Percentiles rank a stretch among this genome's conserved stretches.
These are phyloP conservation scores for Drosophila willistoni DNA, from an alignment of 1,140 invertebrate species.

Conservation along the genomic window DNA sequence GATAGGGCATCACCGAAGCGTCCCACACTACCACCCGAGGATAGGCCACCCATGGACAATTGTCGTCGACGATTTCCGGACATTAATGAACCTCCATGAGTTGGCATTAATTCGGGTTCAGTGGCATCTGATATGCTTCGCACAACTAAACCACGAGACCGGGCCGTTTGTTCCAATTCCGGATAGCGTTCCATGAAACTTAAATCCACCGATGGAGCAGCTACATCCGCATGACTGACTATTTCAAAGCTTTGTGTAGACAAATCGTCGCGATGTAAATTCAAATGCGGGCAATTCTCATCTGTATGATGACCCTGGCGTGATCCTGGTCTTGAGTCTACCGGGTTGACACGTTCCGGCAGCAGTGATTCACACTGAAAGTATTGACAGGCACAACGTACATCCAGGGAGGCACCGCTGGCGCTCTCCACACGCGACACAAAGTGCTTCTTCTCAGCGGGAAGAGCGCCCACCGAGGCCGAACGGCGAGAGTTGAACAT, in stretches of 20 bases:
- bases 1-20: slow-evolving; percentile 67
- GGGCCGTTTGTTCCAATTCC: slow-evolving; percentile 75
- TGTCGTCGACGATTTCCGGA: slow-evolving; percentile 59
- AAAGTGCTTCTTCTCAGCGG: slow-evolving; percentile 84
- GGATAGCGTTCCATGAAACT: slow-evolving; percentile 78
- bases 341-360: slow-evolving; percentile 88
- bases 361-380: slow-evolving; percentile 90
- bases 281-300: slow-evolving; percentile 44
- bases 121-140: slow-evolving; percentile 77
- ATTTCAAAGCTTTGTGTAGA: slow-evolving; percentile 68
- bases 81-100: slow-evolving; percentile 32
- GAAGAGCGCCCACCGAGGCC: slow-evolving; percentile 86
- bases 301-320: slow-evolving; percentile 83
- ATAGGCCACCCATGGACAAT: slow-evolving; percentile 71
- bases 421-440: slow-evolving; percentile 86
- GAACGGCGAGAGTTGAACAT: slow-evolving; percentile 84
- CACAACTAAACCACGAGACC: slow-evolving; percentile 68
- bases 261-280: slow-evolving; percentile 57
- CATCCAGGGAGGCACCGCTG: slow-evolving; percentile 88
- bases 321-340: slow-evolving; percentile 85
- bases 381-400: slow-evolving; percentile 93
- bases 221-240: slow-evolving; percentile 68
- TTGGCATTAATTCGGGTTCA: slow-evolving; percentile 50
- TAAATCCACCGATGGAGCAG: slow-evolving; percentile 64
- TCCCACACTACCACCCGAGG: slow-evolving; percentile 64